Evolutionary conservation across 2,113 vertebrate species (phyloP).

Genomic region (Dromas ardeola): DNA sequence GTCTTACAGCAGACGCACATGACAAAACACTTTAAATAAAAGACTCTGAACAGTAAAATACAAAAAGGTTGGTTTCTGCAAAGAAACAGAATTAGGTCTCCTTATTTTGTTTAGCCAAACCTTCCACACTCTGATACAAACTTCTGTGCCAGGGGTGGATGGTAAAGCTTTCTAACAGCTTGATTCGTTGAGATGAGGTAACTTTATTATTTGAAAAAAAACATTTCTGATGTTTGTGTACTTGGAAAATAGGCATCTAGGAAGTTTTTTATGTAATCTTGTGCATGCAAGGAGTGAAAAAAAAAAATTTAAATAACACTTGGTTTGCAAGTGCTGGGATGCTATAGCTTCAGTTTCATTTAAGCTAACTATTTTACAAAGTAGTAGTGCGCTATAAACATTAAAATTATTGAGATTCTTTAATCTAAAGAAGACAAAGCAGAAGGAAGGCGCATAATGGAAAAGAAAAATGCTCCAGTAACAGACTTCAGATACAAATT

Average conservation of each 20-base stretch:
- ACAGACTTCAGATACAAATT: background rate
- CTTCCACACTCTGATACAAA: background rate
- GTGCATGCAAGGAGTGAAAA: background rate
- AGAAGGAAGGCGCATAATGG: background rate
- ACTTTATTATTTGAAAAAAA: background rate
- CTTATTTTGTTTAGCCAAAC: background rate
- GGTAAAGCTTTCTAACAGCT: background rate
- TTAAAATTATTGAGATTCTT: background rate
- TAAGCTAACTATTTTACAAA: background rate
- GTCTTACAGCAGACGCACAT: background rate
- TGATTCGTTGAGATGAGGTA: background rate
- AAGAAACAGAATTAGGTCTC: background rate
- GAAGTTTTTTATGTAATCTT: background rate
- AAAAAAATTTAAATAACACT: background rate
- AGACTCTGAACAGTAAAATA: background rate
- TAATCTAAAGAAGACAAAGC: background rate
- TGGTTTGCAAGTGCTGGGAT: background rate
- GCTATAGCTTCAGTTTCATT: background rate
- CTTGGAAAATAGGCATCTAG: background rate
- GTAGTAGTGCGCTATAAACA: background rate
- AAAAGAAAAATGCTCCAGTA: background rate
- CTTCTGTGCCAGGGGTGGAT: background rate
- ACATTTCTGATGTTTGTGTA: background rate
- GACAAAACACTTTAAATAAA: background rate
- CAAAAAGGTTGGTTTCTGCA: background rate